phyloP scores from a whole-genome alignment of 2,888 invertebrate genomes.

The Andrena dorsata region DNA sequence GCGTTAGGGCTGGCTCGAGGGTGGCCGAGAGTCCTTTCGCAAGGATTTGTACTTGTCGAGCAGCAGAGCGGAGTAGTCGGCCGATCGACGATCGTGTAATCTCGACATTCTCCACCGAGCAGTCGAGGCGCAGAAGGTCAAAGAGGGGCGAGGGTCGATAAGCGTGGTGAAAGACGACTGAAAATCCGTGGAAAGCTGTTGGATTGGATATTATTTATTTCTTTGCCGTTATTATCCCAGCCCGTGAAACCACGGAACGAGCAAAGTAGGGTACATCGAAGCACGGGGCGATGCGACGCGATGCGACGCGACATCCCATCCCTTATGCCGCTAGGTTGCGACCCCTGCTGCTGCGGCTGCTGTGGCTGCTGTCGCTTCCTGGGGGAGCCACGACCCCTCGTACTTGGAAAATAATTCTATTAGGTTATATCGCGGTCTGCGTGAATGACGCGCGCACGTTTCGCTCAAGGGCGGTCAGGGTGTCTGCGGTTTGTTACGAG shows the following conservation, averaged over 20 bases:
- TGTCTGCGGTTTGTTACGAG: slow-evolving; percentile 66
- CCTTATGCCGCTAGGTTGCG: slow-evolving; percentile 59
- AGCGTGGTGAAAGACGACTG: not conserved
- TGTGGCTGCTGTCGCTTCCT: slow-evolving; percentile 63
- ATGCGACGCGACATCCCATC: slow-evolving; percentile 44
- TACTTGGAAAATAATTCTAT: slow-evolving; percentile 82
- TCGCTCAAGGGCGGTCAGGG: slow-evolving; percentile 66
- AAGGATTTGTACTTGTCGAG: not conserved
- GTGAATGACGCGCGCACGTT: slow-evolving; percentile 70
- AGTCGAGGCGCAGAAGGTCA: not conserved
- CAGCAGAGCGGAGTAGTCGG: too few species aligned
- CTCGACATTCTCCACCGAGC: not conserved
- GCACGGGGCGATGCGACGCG: slow-evolving; percentile 13
- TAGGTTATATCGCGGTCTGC: slow-evolving; percentile 79
- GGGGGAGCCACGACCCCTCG: slow-evolving; percentile 75
- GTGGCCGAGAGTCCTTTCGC: too few species aligned
- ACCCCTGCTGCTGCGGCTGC: slow-evolving; percentile 58
- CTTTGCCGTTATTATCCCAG: slow-evolving; percentile 34
- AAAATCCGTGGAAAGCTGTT: slow-evolving; percentile 24
- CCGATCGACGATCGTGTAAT: not conserved
- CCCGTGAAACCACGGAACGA: slow-evolving; percentile 43
- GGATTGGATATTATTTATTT: slow-evolving; percentile 23
- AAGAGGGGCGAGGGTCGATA: not conserved
- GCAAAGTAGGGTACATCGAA: slow-evolving; percentile 42
- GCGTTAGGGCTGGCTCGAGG: too few species aligned